A percentile compares a stretch with the other conserved stretches of the same genome.
phyloP scores from a whole-genome alignment of 2,797 vertebrate species.

The Cynopterus sphinx region DNA sequence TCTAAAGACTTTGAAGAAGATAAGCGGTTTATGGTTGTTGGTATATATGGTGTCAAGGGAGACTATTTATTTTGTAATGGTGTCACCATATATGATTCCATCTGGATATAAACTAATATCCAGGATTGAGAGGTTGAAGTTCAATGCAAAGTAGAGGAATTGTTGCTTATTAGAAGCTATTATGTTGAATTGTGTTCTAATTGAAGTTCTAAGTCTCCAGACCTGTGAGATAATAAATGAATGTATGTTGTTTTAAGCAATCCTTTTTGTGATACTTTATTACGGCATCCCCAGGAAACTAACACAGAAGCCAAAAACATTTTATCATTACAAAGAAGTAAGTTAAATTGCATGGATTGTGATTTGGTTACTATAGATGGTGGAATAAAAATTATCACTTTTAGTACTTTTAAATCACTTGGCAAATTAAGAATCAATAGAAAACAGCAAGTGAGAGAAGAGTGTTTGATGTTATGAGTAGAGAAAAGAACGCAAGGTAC shows the following conservation, averaged over 20 bases:
- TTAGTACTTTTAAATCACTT: not conserved
- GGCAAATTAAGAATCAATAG: not conserved
- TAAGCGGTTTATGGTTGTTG: not conserved
- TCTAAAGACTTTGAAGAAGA: not conserved
- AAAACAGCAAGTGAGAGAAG: not conserved
- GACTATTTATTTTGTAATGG: not conserved
- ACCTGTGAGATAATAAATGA: not conserved
- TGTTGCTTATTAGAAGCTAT: not conserved
- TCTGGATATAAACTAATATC: not conserved
- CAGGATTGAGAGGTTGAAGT: not conserved
- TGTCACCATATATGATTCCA: not conserved
- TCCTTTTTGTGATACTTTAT: not conserved
- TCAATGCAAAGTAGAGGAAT: not conserved
- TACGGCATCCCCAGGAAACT: not conserved
- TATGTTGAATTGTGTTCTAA: not conserved
- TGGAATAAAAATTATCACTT: not conserved
- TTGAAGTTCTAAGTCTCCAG: not conserved
- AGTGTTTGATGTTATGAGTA: not conserved
- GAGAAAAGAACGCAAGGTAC: not conserved
- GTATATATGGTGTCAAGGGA: not conserved
- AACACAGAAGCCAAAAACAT: not conserved
- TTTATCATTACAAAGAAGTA: not conserved
- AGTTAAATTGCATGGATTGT: not conserved
- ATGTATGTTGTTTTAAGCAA: not conserved
- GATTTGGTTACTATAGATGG: not conserved